These are phyloP conservation scores for Pollenia amentaria DNA, from an alignment of 2,888 invertebrate genomes.

Conservation along the genomic window DNA sequence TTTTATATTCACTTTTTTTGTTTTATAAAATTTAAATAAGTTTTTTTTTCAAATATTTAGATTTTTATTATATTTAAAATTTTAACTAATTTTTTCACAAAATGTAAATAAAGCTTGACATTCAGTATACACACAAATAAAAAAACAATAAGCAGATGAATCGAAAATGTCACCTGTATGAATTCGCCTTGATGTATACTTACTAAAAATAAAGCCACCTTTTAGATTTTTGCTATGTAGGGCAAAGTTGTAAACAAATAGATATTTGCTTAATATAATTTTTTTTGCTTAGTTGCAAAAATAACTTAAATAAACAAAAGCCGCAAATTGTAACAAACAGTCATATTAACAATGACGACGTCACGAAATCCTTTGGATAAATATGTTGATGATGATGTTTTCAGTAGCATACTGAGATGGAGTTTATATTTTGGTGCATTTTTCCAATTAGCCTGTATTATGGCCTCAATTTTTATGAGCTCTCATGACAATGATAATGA, in stretches of 20 bases:
- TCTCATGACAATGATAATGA: slow-evolving; percentile 76
- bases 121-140: too few species aligned
- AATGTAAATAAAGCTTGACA: too few species aligned
- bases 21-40: too few species aligned
- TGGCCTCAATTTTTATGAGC: slow-evolving; percentile 91
- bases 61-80: too few species aligned
- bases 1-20: too few species aligned
- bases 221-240: too few species aligned
- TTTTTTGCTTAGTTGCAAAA: neutral
- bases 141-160: too few species aligned
- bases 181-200: too few species aligned
- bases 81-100: too few species aligned
- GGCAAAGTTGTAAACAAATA: slow-evolving; percentile 30
- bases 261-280: slow-evolving; percentile 4
- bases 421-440: slow-evolving; percentile 94
- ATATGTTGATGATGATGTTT: slow-evolving; percentile 87
- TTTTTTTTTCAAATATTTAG: too few species aligned
- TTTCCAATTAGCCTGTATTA: slow-evolving; percentile 93
- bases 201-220: too few species aligned
- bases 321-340: neutral
- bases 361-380: slow-evolving; percentile 79
- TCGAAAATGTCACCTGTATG: too few species aligned
- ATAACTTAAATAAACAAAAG: neutral
- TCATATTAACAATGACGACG: slow-evolving; percentile 60
- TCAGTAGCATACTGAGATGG: slow-evolving; percentile 90